Evolutionary conservation across 2,797 vertebrate species (phyloP), one percentile per base, ranked within the genome.

Genomic region (Anas bernieri): DNA sequence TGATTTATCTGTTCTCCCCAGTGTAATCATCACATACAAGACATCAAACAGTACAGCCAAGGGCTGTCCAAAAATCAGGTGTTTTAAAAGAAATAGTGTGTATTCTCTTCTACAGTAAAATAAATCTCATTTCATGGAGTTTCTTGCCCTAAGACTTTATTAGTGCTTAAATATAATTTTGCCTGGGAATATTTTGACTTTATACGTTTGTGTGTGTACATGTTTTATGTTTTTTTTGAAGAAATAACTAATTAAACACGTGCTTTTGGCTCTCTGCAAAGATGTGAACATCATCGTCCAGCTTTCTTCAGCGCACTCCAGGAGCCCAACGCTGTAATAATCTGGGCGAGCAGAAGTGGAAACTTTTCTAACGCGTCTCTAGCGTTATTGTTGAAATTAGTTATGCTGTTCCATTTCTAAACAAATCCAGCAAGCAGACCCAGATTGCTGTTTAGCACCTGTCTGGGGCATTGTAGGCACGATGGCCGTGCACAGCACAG

Each of bases 401-500:
- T 96, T 96, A 23, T 78, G 87, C 87, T 54, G 87, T 55, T 66
- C 68, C 52, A 6, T 50, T 90, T 87, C 76, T 70, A 81, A 86
- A 45, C 58, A 56, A 62, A 61, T 46, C 17, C 89, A 25, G 73
- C 43, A 7, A 91, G 59, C 76, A 77, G 92, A 5, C 78, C 83
- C 89, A 59, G 67, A 3, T 91, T 88, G 72, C 82, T 94, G 84
- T 56, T 55, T 11, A 95, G 91, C 94, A 92, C 94, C 92, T 96
- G 91, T 41, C 87, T 39, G 37, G 12, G n/a, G 85, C 94, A 30
- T 94, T 92, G 87, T 91, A 50, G 75, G 63, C 15, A 26, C 11
- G 28, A 69, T 15, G 66, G 82, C 66, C 17, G 0, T 15, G 2
- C 79, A 7, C 63, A 30, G 87, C 43, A 12, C 59, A n/a, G 13